Evolutionary conservation across 2,888 invertebrate species (phyloP).

Genomic region (Cephonodes hylas): DNA sequence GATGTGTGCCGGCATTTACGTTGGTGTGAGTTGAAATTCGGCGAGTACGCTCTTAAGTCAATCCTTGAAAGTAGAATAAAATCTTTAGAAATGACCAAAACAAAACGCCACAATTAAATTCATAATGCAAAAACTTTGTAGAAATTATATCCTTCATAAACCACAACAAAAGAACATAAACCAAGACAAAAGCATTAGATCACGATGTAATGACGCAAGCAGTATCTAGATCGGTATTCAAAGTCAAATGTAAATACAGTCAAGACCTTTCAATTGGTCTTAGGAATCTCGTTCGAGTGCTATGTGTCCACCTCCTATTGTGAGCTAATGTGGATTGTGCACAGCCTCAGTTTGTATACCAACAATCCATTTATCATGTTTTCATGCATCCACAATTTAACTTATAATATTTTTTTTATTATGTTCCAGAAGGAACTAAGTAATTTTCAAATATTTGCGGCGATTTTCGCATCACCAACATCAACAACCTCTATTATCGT

Average conservation of each 20-base stretch:
- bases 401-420: neutral
- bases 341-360: constrained; percentile 29
- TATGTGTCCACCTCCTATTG: constrained; percentile 29
- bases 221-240: constrained; percentile 40
- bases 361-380: constrained; percentile 13
- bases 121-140: neutral
- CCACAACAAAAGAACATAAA: neutral
- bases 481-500: too few relatives aligned
- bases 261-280: constrained; percentile 40
- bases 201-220: neutral
- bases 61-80: too few relatives aligned
- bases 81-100: too few relatives aligned
- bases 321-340: constrained; percentile 14
- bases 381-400: neutral
- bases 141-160: neutral
- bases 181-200: constrained; percentile 1
- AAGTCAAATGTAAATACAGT: constrained; percentile 47
- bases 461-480: too few relatives aligned
- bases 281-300: constrained; percentile 38
- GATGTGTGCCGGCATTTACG: too few relatives aligned
- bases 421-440: too few relatives aligned
- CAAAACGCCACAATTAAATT: neutral
- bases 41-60: too few relatives aligned
- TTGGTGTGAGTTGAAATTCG: too few relatives aligned
- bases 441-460: too few relatives aligned